These are phyloP conservation scores for Polyergus mexicanus DNA, from an alignment of 1,140 invertebrate genomes.

Conservation along the genomic window DNA sequence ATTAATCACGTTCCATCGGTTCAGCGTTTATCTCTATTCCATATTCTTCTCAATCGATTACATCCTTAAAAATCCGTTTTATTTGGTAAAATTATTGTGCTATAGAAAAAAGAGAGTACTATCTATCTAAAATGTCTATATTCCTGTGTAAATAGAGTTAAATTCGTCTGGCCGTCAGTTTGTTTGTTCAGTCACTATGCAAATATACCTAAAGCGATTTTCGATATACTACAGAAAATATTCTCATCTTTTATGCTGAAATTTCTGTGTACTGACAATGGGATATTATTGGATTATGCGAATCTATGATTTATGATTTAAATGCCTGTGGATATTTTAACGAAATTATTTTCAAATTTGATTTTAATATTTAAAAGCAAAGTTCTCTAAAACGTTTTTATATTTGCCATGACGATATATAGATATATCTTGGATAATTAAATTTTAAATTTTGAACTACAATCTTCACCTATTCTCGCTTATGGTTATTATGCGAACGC, in stretches of 20 bases:
- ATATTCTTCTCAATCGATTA: conserved; percentile 17
- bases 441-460: conserved; percentile 23
- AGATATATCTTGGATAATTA: background rate
- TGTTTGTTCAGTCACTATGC: background rate
- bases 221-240: background rate
- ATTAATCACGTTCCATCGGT: conserved; percentile 29
- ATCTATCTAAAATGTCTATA: background rate
- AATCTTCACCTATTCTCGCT: background rate
- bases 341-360: no score
- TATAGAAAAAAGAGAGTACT: background rate
- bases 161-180: background rate
- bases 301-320: background rate
- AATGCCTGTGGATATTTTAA: no score
- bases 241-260: background rate
- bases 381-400: background rate
- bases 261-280: background rate
- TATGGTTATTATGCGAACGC: background rate
- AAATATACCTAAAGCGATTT: background rate
- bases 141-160: background rate
- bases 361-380: background rate
- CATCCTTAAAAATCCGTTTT: background rate
- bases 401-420: background rate
- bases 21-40: background rate
- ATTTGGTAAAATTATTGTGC: conserved; percentile 27
- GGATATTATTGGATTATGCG: background rate